Evolutionary conservation across 2,797 vertebrate species (phyloP), one percentile per base, ranked within the genome.

Genomic region (Macrochelys suwanniensis): DNA sequence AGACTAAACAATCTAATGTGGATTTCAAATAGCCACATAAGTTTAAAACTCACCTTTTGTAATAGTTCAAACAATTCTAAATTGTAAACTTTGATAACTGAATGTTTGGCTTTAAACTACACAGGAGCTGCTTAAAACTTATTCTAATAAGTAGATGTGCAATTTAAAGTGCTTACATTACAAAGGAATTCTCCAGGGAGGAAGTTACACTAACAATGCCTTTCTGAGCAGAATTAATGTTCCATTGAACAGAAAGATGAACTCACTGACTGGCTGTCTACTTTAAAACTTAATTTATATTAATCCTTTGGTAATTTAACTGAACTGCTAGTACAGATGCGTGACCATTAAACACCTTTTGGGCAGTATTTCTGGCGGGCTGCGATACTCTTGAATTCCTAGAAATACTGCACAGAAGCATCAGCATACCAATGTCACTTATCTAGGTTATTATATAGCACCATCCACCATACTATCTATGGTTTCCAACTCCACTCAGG

Each of bases 401-500:
- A 59, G 86, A 78, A 92, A 90, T 80, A 1, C 81, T 26, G 15
- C 17, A 82, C 2, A 49, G 3, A 47, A 89, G 7, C 11, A 51
- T 1, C 17, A 25, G 9, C 82, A 91, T 74, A 88, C 19, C 78
- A 45, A 0, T 84, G 28, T 8, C 57, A 21, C 16, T 88, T 10
- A 68, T 87, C 51, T 56, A 65, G 2, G 8, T 87, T 82, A 65
- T 77, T 76, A 47, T 4, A 47, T 47, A 77, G 45, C 74, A 28
- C 26, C 74, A 45, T 77, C 74, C 45, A 47, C 12, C 13, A 59
- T 90, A 11, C 26, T n/a, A 71, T 3, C 12, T 77, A 12, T 45
- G 42, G 12, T 49, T 90, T 89, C 53, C 88, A 85, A 28, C 96
- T 93, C 78, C 87, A 37, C 88, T 88, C 83, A 91, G 87, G 92